These are phyloP conservation scores for Anthopleura xanthogrammica DNA, from an alignment of 92 coral and sea anemone genomes.

Conservation along the genomic window DNA sequence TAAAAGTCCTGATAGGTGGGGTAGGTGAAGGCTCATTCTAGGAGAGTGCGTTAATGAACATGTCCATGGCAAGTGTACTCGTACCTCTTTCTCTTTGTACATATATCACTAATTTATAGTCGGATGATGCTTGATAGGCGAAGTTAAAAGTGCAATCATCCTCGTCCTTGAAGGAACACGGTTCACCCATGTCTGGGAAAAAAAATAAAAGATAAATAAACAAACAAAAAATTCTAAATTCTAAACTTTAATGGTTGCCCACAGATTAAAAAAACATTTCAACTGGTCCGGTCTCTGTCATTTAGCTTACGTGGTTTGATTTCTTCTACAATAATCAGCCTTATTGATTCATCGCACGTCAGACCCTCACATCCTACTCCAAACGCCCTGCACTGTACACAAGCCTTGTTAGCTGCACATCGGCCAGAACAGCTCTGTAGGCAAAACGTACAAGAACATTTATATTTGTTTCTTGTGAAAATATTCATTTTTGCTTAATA, in stretches of 20 bases:
- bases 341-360: constrained; percentile 53
- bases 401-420: constrained; percentile 67
- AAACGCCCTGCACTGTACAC: constrained; percentile 84
- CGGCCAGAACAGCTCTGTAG: constrained; percentile 70
- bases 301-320: constrained; percentile 31
- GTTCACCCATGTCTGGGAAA: constrained; percentile 56
- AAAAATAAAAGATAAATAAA: not conserved
- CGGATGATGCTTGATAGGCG: constrained; percentile 56
- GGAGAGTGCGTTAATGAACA: not conserved
- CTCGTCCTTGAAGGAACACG: constrained; percentile 60
- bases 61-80: not conserved
- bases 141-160: constrained; percentile 73
- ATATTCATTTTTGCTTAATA: too few relatives aligned
- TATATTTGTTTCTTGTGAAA: too few relatives aligned
- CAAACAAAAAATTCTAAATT: too few relatives aligned
- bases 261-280: not conserved
- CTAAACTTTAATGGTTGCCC: not conserved
- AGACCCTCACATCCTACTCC: constrained; percentile 57
- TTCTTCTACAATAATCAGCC: constrained; percentile 64
- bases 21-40: not conserved
- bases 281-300: not conserved
- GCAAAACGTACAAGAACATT: not conserved
- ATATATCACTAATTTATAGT: constrained; percentile 55
- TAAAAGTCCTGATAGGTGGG: not conserved
- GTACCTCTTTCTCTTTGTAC: constrained; percentile 66